Conservation (phyloP, 2,113 vertebrate genomes). For the human region GRCh38 chr5:104774001-104774500, state of each 20-base stretch:
- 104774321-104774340: background rate
- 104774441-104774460: too few species aligned
- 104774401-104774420: background rate
- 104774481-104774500: too few species aligned
- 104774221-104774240: background rate
- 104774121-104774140: background rate
- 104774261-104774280: background rate
- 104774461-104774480: too few species aligned
- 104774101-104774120: background rate
- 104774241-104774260: background rate
- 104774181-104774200: background rate
- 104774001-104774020: background rate
- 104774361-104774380: background rate
- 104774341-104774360: background rate
- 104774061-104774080: background rate
- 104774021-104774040: background rate
- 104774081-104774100: background rate
- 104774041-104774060: background rate
- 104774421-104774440: background rate
- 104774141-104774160: background rate
- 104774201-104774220: background rate
- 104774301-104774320: background rate
- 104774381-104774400: background rate
- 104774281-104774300: background rate
- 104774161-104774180: background rate